These are phyloP conservation scores for Albula glossodonta DNA, from an alignment of 2,113 vertebrate genomes.

Conservation along the genomic window DNA sequence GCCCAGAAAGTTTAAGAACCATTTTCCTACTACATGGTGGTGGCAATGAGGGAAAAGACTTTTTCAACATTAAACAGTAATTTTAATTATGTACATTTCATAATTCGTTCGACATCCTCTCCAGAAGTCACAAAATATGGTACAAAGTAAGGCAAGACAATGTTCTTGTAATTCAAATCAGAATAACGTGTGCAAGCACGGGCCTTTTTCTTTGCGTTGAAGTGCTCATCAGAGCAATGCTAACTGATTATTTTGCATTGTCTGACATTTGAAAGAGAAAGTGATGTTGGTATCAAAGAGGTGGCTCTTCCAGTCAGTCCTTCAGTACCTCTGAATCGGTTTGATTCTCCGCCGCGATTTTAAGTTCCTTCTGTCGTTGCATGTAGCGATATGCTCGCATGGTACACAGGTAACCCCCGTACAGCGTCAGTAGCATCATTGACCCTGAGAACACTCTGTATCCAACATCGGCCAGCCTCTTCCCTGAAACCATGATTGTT, in stretches of 20 bases:
- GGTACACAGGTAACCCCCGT: constrained; percentile 83
- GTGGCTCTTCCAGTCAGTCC: constrained; percentile 27
- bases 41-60: not conserved
- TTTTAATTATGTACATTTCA: not conserved
- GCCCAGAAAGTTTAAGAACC: too few species aligned
- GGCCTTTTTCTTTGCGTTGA: not conserved
- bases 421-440: constrained; percentile 87
- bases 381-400: constrained; percentile 70
- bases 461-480: constrained; percentile 84
- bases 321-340: constrained; percentile 58
- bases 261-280: not conserved
- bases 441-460: constrained; percentile 85
- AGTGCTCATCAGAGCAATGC: not conserved
- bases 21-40: not conserved
- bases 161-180: not conserved
- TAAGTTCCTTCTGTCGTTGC: constrained; percentile 58
- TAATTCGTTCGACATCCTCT: not conserved
- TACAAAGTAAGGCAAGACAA: not conserved
- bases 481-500: constrained; percentile 77
- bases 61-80: not conserved
- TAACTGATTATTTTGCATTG: not conserved
- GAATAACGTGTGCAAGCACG: not conserved
- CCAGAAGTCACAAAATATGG: not conserved
- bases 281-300: constrained; percentile 23
- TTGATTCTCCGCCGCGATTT: constrained; percentile 68